phyloP scores from a whole-genome alignment of 1,140 invertebrate genomes.

The Chlorops oryzae region DNA sequence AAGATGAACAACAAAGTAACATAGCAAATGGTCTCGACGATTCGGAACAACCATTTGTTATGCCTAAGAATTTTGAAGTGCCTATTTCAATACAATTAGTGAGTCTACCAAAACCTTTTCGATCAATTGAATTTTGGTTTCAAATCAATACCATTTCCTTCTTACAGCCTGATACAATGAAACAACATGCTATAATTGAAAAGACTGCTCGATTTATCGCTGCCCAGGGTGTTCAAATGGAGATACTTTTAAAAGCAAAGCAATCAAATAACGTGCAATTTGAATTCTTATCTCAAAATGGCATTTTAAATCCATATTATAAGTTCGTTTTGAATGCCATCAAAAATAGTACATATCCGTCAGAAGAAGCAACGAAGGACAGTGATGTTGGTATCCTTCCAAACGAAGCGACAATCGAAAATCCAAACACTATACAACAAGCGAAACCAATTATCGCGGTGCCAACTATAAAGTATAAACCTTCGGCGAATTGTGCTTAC shows the following conservation, averaged over 20 bases:
- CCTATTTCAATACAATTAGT: conserved; percentile 69
- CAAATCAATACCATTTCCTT: conserved; percentile 7
- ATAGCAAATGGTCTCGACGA: no score
- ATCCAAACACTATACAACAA: conserved; percentile 1
- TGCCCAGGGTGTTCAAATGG: conserved; percentile 92
- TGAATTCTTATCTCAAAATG: conserved; percentile 83
- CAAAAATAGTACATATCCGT: conserved; percentile 71
- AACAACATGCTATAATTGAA: conserved; percentile 90
- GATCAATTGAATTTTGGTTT: conserved; percentile 1
- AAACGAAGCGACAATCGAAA: conserved; percentile 24
- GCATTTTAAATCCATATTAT: conserved; percentile 84
- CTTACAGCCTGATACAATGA: conserved; percentile 80
- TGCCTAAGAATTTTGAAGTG: conserved; percentile 63
- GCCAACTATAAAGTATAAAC: conserved; percentile 63
- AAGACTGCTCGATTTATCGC: conserved; percentile 94
- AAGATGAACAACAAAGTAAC: no score
- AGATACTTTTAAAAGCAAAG: conserved; percentile 95
- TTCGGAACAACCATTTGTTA: conserved; percentile 63
- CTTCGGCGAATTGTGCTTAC: conserved; percentile 76
- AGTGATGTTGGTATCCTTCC: conserved; percentile 17
- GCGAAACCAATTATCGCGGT: conserved; percentile 33
- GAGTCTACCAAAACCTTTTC: conserved; percentile 39
- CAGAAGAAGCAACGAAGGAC: conserved; percentile 8
- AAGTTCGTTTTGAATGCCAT: conserved; percentile 74
- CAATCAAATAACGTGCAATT: conserved; percentile 92